These are phyloP conservation scores for Nephrocerus scutellatus DNA, from an alignment of 2,888 invertebrate species.

Conservation along the genomic window DNA sequence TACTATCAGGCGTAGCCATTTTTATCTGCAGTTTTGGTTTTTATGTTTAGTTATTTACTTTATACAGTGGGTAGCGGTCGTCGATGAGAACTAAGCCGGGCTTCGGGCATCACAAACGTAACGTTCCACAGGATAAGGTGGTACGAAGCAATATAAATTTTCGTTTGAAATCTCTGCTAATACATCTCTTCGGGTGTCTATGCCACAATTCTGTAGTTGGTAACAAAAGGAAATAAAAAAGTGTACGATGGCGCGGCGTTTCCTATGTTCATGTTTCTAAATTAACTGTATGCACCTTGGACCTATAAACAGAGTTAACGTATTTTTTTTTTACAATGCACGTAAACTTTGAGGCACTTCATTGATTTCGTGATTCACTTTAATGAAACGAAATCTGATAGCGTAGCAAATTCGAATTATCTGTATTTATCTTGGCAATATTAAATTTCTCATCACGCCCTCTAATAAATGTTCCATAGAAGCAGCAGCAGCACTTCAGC, in stretches of 20 bases:
- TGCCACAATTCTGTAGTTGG: conserved; percentile 8
- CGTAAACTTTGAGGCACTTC: conserved; percentile 19
- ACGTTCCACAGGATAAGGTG: too few relatives aligned
- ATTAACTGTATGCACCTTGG: too few relatives aligned
- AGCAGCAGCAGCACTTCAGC: not conserved
- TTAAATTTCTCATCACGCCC: conserved; percentile 48
- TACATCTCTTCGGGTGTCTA: conserved; percentile 20
- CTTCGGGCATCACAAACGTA: too few relatives aligned
- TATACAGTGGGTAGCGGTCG: too few relatives aligned
- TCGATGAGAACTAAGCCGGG: too few relatives aligned
- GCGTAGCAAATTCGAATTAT: conserved; percentile 31
- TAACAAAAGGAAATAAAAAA: conserved; percentile 4
- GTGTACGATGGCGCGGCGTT: conserved; percentile 3
- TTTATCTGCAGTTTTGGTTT: too few relatives aligned
- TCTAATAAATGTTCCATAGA: conserved; percentile 14
- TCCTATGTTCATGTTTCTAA: not conserved
- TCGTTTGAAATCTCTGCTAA: conserved; percentile 22
- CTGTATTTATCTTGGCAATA: conserved; percentile 42
- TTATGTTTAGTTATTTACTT: too few relatives aligned
- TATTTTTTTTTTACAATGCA: too few relatives aligned
- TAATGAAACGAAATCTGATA: conserved; percentile 49
- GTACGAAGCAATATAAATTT: conserved; percentile 22
- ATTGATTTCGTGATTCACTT: conserved; percentile 45
- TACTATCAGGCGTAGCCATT: too few relatives aligned
- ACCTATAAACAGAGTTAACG: too few relatives aligned